Conservation (phyloP, 2,888 invertebrate species). For the Phania funesta region DNA sequence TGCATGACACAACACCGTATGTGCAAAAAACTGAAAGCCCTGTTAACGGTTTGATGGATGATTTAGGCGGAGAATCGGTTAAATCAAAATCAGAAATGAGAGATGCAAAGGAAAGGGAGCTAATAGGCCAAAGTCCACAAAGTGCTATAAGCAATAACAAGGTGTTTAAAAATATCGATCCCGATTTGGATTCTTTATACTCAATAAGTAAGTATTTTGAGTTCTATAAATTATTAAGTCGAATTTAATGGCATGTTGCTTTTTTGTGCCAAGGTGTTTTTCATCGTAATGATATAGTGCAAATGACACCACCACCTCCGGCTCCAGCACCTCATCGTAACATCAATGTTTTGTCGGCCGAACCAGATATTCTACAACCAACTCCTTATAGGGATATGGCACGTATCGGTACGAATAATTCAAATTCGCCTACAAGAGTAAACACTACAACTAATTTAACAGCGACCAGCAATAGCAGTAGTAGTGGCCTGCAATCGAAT, state of each 20-base stretch:
- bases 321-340: conserved; percentile 88
- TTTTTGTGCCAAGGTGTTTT: conserved; percentile 74
- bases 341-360: conserved; percentile 73
- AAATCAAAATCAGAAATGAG: conserved; percentile 58
- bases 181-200: conserved; percentile 87
- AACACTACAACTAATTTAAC: conserved; percentile 62
- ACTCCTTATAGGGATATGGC: conserved; percentile 68
- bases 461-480: conserved; percentile 65
- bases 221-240: not conserved
- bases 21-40: conserved; percentile 74
- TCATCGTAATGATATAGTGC: conserved; percentile 79
- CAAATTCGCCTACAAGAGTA: conserved; percentile 63
- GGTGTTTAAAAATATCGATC: conserved; percentile 81
- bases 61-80: conserved; percentile 69
- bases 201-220: conserved; percentile 84
- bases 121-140: conserved; percentile 77
- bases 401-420: conserved; percentile 46
- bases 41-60: conserved; percentile 72
- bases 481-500: conserved; percentile 49
- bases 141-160: conserved; percentile 78
- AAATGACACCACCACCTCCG: conserved; percentile 87
- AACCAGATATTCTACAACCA: conserved; percentile 69
- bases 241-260: conserved; percentile 1
- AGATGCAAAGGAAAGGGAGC: conserved; percentile 70
- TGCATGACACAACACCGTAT: conserved; percentile 65